Conservation (phyloP, 2,888 invertebrate species). For the Lochmaea capreae region DNA sequence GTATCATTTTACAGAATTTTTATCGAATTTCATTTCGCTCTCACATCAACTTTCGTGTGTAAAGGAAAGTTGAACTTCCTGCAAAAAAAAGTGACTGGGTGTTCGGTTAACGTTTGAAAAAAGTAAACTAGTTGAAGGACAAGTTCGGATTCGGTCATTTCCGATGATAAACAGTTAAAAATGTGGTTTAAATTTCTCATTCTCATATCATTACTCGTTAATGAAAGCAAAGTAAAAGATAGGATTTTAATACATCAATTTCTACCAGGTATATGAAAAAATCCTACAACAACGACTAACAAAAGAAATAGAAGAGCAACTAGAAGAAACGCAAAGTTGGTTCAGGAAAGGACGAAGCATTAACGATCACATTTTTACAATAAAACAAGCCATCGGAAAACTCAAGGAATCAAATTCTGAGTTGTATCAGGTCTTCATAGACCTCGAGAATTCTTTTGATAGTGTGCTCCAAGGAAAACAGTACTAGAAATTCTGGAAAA, state of each 20-base stretch:
- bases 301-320: too few relatives aligned
- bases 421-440: too few relatives aligned
- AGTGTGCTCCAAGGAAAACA: too few relatives aligned
- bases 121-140: conserved; percentile 27
- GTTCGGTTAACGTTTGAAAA: conserved; percentile 5
- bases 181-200: background rate
- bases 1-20: conserved; percentile 13
- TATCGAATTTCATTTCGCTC: conserved; percentile 19
- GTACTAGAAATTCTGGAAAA: too few relatives aligned
- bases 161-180: conserved; percentile 15
- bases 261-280: too few relatives aligned
- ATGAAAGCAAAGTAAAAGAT: background rate
- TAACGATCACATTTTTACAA: too few relatives aligned
- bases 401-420: too few relatives aligned
- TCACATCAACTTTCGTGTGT: conserved; percentile 26
- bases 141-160: conserved; percentile 19
- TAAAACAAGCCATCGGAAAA: too few relatives aligned
- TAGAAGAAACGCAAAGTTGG: too few relatives aligned
- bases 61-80: conserved; percentile 30
- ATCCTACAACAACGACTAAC: too few relatives aligned
- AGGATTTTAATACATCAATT: conserved; percentile 3
- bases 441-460: too few relatives aligned
- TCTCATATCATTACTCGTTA: background rate
- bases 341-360: too few relatives aligned
- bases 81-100: conserved; percentile 23